Evolutionary conservation across 1,140 invertebrate genomes (phyloP).

Genomic region (Drusus annulatus): DNA sequence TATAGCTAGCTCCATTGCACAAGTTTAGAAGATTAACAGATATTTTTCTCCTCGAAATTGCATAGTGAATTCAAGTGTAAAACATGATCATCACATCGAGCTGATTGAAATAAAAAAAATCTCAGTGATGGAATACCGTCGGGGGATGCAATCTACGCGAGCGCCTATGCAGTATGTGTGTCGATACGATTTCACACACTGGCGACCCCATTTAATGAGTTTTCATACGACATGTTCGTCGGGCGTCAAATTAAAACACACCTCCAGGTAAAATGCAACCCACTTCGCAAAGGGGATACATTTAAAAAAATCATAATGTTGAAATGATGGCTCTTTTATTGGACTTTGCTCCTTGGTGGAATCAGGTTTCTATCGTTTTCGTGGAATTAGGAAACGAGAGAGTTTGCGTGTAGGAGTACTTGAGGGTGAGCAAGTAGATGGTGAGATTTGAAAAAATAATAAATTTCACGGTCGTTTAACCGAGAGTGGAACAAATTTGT

Average conservation of each 20-base stretch:
- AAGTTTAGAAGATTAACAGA: no score
- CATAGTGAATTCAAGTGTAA: no score
- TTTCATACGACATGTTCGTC: conserved; percentile 40
- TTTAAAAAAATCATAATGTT: background rate
- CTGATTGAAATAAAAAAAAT: background rate
- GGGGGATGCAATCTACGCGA: no score
- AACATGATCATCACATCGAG: background rate
- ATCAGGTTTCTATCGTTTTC: background rate
- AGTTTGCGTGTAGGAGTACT: background rate
- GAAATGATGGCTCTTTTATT: background rate
- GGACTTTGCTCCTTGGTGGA: background rate
- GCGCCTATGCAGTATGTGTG: background rate
- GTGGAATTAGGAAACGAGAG: background rate
- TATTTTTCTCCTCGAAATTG: no score
- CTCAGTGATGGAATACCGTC: background rate
- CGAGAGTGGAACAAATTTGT: conserved; percentile 12
- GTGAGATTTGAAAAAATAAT: conserved; percentile 33
- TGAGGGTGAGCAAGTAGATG: conserved; percentile 4
- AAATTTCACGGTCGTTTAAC: conserved; percentile 50
- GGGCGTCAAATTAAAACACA: background rate
- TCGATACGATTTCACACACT: conserved; percentile 53
- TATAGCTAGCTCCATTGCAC: no score
- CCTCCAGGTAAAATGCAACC: background rate
- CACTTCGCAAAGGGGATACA: background rate
- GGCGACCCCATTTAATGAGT: conserved; percentile 54